A percentile compares a stretch with the other conserved stretches of the same genome.
Evolutionary conservation across 2,797 vertebrate species (phyloP).

Genomic region (Betta splendens): DNA sequence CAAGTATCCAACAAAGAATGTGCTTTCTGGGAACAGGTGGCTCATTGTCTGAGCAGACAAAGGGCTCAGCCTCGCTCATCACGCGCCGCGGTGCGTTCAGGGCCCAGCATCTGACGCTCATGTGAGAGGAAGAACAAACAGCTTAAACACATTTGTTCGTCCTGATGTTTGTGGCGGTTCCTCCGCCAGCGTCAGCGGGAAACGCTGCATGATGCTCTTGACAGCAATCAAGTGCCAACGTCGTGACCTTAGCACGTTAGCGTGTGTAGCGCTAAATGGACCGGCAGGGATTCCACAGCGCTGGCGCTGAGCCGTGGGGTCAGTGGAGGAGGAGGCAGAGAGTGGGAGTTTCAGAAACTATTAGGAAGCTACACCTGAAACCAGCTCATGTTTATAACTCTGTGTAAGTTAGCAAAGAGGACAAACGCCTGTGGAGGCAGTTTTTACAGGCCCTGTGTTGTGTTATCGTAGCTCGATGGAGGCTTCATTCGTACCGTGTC

Average conservation of each 20-base stretch:
- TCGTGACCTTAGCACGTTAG: slow-evolving; percentile 18
- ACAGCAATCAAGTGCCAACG: slow-evolving; percentile 39
- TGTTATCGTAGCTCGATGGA: too few relatives aligned
- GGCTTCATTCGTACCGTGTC: too few relatives aligned
- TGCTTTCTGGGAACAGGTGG: slow-evolving; percentile 54
- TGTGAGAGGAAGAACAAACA: background rate
- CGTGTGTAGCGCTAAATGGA: slow-evolving; percentile 12
- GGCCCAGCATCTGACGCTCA: slow-evolving; percentile 1
- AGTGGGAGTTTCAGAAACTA: too few relatives aligned
- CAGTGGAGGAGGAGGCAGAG: too few relatives aligned
- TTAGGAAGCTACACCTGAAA: too few relatives aligned
- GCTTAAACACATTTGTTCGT: slow-evolving; percentile 28
- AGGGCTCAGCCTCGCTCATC: slow-evolving; percentile 23
- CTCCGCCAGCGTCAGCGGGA: slow-evolving; percentile 22
- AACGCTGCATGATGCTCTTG: background rate
- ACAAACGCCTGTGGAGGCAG: too few relatives aligned
- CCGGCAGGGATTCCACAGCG: slow-evolving; percentile 20
- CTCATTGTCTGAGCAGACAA: slow-evolving; percentile 58
- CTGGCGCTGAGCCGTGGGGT: too few relatives aligned
- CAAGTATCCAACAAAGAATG: slow-evolving; percentile 24
- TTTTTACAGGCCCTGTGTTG: too few relatives aligned
- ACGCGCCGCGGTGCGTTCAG: slow-evolving; percentile 14
- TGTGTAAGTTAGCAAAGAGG: too few relatives aligned
- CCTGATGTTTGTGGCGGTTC: slow-evolving; percentile 1
- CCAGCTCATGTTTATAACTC: too few relatives aligned